Evolutionary conservation across 2,797 vertebrate genomes (phyloP), one percentile per base, ranked within the genome.

Genomic region (Margarornis squamiger): DNA sequence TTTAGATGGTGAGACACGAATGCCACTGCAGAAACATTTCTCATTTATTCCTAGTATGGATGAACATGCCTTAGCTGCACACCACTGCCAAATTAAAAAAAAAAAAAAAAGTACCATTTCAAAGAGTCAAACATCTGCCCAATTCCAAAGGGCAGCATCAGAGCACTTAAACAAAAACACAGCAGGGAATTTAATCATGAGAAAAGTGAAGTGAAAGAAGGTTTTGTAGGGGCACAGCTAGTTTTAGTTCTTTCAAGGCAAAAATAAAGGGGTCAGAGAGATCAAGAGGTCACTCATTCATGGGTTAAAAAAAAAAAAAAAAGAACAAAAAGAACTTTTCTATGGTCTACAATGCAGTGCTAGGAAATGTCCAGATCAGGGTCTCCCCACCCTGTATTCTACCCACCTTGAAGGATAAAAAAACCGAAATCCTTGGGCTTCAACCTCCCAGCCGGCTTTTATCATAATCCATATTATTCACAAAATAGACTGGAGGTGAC

Each of bases 111-210:
- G 9, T n/a, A 26, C 49, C 26, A 92, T 90, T 97, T 96, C 92
- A 94, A 96, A 97, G 91, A 87, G 86, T 94, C 91, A 93, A 94
- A 86, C 84, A 75, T 88, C 88, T 92, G 95, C 86, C 90, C 93
- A 76, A 68, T 93, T 96, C 93, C 54, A 86, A 82, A 73, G 91
- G 77, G 76, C 72, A 86, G 84, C 92, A 91, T 78, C 46, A 43
- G 74, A 97, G 86, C 68, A 78, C 75, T 95, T 95, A 82, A 96
- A 89, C 88, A 89, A 92, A 97, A 95, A 93, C 71, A 79, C 96
- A 93, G 96, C 68, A 38, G 96, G 96, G 94, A 91, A 96, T 95
- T 93, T 92, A 97, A 97, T 96, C 94, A 97, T 88, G 94, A 96
- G 92, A 96, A 96, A 95, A 82, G 80, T 93, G 91, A 94, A 96